Base-by-base conservation (phyloP, 1,140 invertebrate species). In the Cydia amplana region DNA sequence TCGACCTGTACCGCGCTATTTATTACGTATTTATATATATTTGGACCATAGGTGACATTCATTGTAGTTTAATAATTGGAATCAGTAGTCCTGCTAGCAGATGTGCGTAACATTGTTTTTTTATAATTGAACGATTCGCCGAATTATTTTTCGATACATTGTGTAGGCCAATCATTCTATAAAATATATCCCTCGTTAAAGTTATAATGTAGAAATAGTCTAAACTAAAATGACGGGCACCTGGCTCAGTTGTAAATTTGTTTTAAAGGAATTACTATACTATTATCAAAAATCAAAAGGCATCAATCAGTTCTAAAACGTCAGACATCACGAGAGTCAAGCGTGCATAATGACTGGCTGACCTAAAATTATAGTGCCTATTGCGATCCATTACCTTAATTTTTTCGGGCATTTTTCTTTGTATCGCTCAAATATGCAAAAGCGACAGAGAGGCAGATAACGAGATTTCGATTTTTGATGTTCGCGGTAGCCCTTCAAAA, bases 1-100 rank as follows among this genome's bases (percentile, higher is more conserved):
- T 70, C 65, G 65, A 70, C 65, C 65, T 70, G 32, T 70, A 70
- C 65, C 65, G 65, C 65, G 65, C 65, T 70, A 70, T 70, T 67
- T 70, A 70, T 70, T 70, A 70, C 36, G 16, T 70, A 67, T 67
- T 67, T 67, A 70, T 70, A 70, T 70, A 70, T 70, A 70, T 70
- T 70, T 70, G 65, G 65, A 70, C 32, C 65, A 70, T 70, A 70
- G 65, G 65, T 70, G 65, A 70, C 65, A 70, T 40, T 70, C 65
- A 70, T 70, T 40, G 65, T 70, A 43, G 65, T 70, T 46, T 36
- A 70, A 70, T 70, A 70, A 40, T 70, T 70, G 65, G 65, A 70
- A 70, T 36, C 65, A 70, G 65, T 70, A 70, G 65, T 70, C 65
- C 65, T 70, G 65, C 65, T 70, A 70, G 65, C 65, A 70, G 65